A percentile compares a stretch with the other conserved stretches of the same genome.
Conservation (phyloP, 2,888 invertebrate genomes). For the Trissolcus japonicus region DNA sequence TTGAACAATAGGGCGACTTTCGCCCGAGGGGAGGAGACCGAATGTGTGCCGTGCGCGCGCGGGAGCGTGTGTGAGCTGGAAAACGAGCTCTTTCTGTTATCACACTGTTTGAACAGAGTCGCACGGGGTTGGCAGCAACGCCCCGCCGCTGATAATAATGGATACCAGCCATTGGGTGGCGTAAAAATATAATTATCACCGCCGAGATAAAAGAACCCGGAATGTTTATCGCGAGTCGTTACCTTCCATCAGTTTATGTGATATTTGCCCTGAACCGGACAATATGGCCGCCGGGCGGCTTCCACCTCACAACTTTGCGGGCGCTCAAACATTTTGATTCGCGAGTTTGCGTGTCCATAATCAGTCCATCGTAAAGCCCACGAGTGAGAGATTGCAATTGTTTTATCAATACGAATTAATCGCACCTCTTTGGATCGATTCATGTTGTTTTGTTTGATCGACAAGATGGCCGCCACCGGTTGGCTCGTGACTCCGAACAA, state of each 20-base stretch:
- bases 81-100: slow-evolving; percentile 71
- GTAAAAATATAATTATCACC: slow-evolving; percentile 46
- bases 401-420: no score
- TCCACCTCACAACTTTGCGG: slow-evolving; percentile 8
- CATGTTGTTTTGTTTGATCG: no score
- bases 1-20: slow-evolving; percentile 66
- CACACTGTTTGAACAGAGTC: slow-evolving; percentile 75
- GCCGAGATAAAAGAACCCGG: slow-evolving; percentile 47
- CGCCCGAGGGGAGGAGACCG: slow-evolving; percentile 46
- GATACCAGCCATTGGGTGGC: slow-evolving; percentile 59
- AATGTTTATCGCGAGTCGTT: slow-evolving; percentile 16
- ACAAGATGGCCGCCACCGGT: no score
- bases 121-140: slow-evolving; percentile 69
- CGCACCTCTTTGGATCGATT: no score
- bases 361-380: no score
- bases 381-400: no score
- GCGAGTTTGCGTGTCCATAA: no score
- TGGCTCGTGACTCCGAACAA: no score
- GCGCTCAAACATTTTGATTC: background rate
- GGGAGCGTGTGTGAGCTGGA: slow-evolving; percentile 25
- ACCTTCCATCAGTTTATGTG: slow-evolving; percentile 45
- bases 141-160: slow-evolving; percentile 72
- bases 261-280: slow-evolving; percentile 16
- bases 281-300: slow-evolving; percentile 3
- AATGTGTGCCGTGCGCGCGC: slow-evolving; percentile 43